These are phyloP conservation scores for Drosophila conformis DNA, from an alignment of 2,888 invertebrate species.

Conservation along the genomic window DNA sequence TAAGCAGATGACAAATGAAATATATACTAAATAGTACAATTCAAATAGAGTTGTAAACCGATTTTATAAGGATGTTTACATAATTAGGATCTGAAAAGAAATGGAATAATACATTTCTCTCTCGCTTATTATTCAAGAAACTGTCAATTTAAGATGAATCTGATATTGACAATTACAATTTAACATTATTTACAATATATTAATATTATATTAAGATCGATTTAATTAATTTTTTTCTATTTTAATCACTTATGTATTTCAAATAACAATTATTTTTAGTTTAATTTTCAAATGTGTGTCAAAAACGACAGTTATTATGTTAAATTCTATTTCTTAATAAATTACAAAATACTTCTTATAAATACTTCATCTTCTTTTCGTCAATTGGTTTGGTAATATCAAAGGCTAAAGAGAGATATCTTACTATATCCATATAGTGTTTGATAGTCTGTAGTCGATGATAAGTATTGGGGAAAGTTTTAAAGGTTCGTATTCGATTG, in stretches of 20 bases:
- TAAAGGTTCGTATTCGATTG: not conserved
- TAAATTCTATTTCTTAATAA: not conserved
- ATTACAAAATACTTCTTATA: not conserved
- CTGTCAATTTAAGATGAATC: not conserved
- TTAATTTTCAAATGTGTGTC: not conserved
- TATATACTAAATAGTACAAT: not conserved
- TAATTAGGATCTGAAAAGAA: not conserved
- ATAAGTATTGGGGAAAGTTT: not conserved
- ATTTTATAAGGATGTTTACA: not conserved
- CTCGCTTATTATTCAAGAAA: not conserved
- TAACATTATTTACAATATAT: not conserved
- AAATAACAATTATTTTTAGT: not conserved
- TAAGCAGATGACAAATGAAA: not conserved
- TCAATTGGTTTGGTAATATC: not conserved
- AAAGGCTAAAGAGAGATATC: not conserved
- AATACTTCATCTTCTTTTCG: not conserved
- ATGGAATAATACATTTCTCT: not conserved
- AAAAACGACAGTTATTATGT: not conserved
- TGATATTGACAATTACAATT: not conserved
- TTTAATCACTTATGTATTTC: not conserved
- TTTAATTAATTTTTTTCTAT: not conserved
- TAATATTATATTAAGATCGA: not conserved
- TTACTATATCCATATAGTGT: not conserved
- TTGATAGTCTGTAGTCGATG: not conserved
- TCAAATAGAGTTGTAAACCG: not conserved